These are phyloP conservation scores for Epizoanthus illoricatus DNA, from an alignment of 92 coral and sea anemone species.

Conservation along the genomic window DNA sequence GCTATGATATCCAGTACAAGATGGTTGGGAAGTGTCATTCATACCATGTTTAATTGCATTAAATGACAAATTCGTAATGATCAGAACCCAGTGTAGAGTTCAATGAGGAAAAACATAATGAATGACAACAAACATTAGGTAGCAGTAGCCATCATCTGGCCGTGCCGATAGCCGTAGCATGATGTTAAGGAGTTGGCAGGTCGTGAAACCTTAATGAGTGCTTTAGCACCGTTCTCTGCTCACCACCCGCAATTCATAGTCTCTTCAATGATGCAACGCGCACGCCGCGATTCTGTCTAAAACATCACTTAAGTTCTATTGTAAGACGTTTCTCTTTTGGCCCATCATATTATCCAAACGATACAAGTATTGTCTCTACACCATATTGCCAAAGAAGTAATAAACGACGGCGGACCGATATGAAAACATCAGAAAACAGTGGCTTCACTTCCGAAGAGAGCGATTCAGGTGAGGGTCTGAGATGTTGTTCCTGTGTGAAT, in stretches of 20 bases:
- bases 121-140: too few relatives aligned
- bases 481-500: constrained; percentile 15
- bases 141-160: too few relatives aligned
- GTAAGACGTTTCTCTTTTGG: background rate
- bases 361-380: too few relatives aligned
- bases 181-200: background rate
- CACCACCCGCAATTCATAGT: background rate
- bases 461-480: background rate
- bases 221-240: background rate
- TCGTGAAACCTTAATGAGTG: background rate
- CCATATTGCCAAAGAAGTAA: background rate
- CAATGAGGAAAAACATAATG: too few relatives aligned
- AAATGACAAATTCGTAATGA: too few relatives aligned
- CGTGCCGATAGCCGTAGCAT: too few relatives aligned
- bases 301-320: background rate
- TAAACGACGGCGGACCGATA: background rate
- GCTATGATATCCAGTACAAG: too few relatives aligned
- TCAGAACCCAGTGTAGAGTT: too few relatives aligned
- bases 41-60: too few relatives aligned
- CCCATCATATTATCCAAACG: too few relatives aligned
- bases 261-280: background rate
- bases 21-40: too few relatives aligned
- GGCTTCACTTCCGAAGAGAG: background rate
- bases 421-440: background rate
- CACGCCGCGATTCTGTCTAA: background rate